phyloP scores from a whole-genome alignment of 2,113 vertebrate species.

The Pseudorhombus dupliciocellatus region DNA sequence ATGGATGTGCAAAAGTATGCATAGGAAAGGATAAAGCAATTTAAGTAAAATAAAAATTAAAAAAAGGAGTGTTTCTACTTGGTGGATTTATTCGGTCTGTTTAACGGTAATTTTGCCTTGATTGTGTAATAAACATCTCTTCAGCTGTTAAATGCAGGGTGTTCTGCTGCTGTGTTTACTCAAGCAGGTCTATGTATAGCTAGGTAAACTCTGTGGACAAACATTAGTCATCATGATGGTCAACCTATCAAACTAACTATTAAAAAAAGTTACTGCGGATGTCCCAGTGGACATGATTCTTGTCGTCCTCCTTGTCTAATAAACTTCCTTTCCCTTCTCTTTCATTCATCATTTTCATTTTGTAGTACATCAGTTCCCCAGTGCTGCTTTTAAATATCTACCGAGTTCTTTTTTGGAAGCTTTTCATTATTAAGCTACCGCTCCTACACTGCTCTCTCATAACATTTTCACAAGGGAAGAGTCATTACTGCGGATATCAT shows the following conservation, averaged over 20 bases:
- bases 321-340: background rate
- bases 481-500: constrained; percentile 10
- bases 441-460: background rate
- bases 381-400: background rate
- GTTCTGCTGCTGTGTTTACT: too few species aligned
- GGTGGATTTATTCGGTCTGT: background rate
- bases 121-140: too few species aligned
- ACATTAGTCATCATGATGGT: too few species aligned
- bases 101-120: background rate
- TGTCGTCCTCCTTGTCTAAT: background rate
- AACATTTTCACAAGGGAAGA: background rate
- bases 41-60: too few species aligned
- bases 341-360: background rate
- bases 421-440: background rate
- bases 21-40: too few species aligned
- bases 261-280: background rate
- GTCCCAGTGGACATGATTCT: background rate
- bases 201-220: too few species aligned
- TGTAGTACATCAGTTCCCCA: background rate
- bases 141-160: too few species aligned
- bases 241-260: too few species aligned
- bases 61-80: too few species aligned
- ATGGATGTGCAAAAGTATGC: too few species aligned
- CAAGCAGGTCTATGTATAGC: too few species aligned
- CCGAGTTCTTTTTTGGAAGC: background rate